A percentile compares a stretch with the other conserved stretches of the same genome.
These are phyloP conservation scores for Pimpla rufipes DNA, from an alignment of 2,888 invertebrate species.

Conservation along the genomic window DNA sequence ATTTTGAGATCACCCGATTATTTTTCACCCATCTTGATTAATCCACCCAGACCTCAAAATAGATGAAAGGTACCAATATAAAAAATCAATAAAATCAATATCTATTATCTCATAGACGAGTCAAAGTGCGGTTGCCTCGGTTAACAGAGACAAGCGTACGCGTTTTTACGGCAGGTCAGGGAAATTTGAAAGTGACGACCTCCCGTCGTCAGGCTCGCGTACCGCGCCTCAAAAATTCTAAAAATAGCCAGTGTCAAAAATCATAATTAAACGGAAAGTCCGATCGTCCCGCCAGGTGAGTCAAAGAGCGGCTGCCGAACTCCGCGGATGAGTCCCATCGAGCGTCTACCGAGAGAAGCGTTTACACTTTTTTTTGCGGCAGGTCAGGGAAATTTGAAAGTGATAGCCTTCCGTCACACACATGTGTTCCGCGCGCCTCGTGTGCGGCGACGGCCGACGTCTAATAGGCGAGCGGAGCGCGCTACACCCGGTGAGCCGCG, in stretches of 20 bases:
- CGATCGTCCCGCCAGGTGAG: too few species aligned
- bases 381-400: conserved; percentile 71
- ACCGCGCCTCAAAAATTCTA: too few species aligned
- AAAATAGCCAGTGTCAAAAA: too few species aligned
- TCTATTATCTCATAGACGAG: too few species aligned
- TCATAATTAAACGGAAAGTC: too few species aligned
- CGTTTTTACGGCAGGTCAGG: conserved; percentile 70
- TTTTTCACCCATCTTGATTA: too few species aligned
- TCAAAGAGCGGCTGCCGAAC: too few species aligned
- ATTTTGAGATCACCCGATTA: too few species aligned
- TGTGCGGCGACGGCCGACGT: conserved; percentile 42
- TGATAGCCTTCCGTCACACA: conserved; percentile 62
- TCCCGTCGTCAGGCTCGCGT: conserved; percentile 40
- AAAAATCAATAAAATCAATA: too few species aligned
- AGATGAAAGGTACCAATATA: too few species aligned
- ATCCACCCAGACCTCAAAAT: too few species aligned
- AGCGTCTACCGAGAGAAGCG: conserved; percentile 31
- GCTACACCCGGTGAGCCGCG: conserved; percentile 22
- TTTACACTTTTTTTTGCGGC: conserved; percentile 67
- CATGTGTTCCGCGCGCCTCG: conserved; percentile 2
- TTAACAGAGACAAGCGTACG: conserved; percentile 34
- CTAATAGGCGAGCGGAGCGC: conserved; percentile 49
- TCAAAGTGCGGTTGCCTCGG: not conserved
- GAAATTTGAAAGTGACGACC: conserved; percentile 70
- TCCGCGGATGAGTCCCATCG: conserved; percentile 16